Evolutionary conservation across 1,140 invertebrate genomes (phyloP).

Genomic region (Coenobita brevimanus): DNA sequence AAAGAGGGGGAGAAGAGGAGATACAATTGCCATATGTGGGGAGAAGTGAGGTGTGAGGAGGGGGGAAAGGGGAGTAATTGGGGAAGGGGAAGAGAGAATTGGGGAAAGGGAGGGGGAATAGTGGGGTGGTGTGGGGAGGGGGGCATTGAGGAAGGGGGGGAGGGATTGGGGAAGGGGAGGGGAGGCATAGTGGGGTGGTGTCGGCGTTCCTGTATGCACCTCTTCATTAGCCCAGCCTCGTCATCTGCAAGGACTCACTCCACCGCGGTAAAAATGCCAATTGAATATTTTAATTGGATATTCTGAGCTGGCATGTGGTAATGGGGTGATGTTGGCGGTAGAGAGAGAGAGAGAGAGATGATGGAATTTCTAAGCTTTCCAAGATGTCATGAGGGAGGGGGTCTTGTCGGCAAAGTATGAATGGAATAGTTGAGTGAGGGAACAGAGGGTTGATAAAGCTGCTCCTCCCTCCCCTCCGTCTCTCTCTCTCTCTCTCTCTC

Average conservation of each 20-base stretch:
- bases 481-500: constrained; percentile 3
- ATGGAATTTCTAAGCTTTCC: constrained; percentile 14
- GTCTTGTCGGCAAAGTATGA: constrained; percentile 1
- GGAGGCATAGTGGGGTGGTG: background rate
- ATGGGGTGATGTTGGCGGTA: background rate
- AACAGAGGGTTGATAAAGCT: background rate
- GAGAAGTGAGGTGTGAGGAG: too few species aligned
- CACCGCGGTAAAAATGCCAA: background rate
- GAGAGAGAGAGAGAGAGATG: background rate
- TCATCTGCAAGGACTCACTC: background rate
- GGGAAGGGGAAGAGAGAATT: too few species aligned
- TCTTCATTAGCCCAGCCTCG: background rate
- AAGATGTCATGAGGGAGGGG: background rate
- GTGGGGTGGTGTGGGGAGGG: background rate
- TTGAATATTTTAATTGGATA: constrained; percentile 39
- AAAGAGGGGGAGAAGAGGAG: too few species aligned
- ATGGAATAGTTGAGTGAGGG: constrained; percentile 29
- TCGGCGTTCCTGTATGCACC: background rate
- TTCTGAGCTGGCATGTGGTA: constrained; percentile 9
- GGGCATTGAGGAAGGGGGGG: background rate
- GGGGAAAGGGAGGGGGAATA: background rate
- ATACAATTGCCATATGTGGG: too few species aligned
- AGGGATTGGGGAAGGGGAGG: background rate
- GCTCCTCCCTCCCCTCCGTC: too few species aligned
- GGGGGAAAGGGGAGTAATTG: too few species aligned